Evolutionary conservation across 2,113 vertebrate genomes (phyloP).

Genomic region (Bos indicus): DNA sequence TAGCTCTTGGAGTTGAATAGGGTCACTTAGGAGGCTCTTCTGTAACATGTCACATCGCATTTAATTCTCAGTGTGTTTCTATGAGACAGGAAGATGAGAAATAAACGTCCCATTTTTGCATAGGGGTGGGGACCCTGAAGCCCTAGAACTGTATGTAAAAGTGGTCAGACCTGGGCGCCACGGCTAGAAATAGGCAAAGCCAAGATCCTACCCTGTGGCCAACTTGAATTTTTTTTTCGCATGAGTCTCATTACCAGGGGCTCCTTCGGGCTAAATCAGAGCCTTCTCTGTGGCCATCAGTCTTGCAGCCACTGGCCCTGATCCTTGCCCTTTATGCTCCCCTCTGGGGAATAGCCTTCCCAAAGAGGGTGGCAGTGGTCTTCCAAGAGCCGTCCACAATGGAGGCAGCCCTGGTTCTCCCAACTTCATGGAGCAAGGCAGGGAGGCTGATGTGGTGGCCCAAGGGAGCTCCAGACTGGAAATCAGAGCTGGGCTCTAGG

Average conservation of each 20-base stretch:
- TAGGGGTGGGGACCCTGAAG: neutral
- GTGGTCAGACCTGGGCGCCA: too few relatives aligned
- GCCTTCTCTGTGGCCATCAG: neutral
- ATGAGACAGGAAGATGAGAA: neutral
- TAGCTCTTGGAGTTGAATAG: neutral
- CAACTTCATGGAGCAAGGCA: neutral
- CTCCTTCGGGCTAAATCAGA: neutral
- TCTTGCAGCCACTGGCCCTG: neutral
- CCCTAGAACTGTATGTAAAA: neutral
- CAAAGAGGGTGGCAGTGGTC: rapidly evolving
- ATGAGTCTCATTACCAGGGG: neutral
- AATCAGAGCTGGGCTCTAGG: neutral
- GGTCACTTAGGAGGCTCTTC: neutral
- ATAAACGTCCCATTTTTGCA: neutral
- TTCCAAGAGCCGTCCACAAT: neutral
- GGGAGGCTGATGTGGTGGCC: neutral
- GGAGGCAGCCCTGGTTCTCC: neutral
- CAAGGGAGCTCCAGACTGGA: neutral
- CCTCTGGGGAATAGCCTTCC: neutral
- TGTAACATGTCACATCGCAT: too few relatives aligned
- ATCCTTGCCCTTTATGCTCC: too few relatives aligned
- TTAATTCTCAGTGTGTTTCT: neutral
- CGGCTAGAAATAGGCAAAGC: neutral
- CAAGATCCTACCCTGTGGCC: neutral
- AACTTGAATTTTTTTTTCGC: neutral